These are phyloP conservation scores for Drosophila kanekoi DNA, from an alignment of 2,888 invertebrate species.

Conservation along the genomic window DNA sequence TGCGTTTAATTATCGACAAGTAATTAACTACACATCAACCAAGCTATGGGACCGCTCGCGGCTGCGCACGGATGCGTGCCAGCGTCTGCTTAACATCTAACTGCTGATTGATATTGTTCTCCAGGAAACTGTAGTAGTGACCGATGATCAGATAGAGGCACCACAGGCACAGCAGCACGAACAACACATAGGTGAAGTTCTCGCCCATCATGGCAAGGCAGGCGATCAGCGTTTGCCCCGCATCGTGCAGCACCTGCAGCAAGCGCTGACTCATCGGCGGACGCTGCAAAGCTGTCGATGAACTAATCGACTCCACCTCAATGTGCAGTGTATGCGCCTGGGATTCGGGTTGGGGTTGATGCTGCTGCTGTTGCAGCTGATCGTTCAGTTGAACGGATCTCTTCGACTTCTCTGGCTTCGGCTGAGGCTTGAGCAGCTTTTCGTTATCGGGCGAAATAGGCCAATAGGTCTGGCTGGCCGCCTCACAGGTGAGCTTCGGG, in stretches of 20 bases:
- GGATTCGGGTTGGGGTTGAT: too few species aligned
- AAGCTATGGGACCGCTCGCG: background rate
- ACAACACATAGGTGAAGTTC: slow-evolving; percentile 63
- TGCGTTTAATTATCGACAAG: slow-evolving; percentile 14
- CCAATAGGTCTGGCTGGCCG: slow-evolving; percentile 51
- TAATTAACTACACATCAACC: slow-evolving; percentile 4
- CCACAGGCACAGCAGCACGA: slow-evolving; percentile 63
- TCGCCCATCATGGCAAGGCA: slow-evolving; percentile 70
- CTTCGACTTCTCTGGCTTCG: background rate
- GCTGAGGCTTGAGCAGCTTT: background rate
- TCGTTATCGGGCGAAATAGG: background rate
- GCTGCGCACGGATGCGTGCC: background rate
- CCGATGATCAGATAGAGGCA: slow-evolving; percentile 61
- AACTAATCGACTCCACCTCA: slow-evolving; percentile 67
- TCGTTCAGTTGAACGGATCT: background rate
- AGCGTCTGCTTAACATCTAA: background rate
- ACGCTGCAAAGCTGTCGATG: slow-evolving; percentile 57
- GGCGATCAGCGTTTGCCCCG: slow-evolving; percentile 46
- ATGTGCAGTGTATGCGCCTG: slow-evolving; percentile 71
- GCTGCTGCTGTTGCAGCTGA: background rate
- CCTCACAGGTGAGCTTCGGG: slow-evolving; percentile 40
- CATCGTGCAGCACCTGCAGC: slow-evolving; percentile 58
- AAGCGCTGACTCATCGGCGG: slow-evolving; percentile 61
- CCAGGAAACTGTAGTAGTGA: slow-evolving; percentile 55
- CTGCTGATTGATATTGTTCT: slow-evolving; percentile 8